Evolutionary conservation across 2,888 invertebrate species (phyloP).

Genomic region (Amblyjoppa fuscipennis): DNA sequence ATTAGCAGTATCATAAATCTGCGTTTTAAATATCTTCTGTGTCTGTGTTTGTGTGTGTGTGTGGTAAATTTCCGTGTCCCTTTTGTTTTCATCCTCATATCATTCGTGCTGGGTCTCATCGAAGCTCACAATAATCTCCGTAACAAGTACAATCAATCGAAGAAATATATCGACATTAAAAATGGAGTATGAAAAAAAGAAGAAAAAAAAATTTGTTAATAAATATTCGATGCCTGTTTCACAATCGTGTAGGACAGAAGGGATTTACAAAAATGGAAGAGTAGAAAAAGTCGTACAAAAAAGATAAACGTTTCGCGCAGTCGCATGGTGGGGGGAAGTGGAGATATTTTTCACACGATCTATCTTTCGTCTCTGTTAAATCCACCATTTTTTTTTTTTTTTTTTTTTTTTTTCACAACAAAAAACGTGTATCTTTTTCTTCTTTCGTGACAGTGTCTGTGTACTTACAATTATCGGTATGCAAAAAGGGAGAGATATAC

Average conservation of each 20-base stretch:
- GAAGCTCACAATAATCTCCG: conserved; percentile 41
- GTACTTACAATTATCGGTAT: conserved; percentile 24
- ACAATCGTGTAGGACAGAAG: conserved; percentile 10
- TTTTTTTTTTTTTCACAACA: not conserved
- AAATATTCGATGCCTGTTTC: conserved; percentile 57
- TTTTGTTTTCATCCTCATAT: conserved; percentile 29
- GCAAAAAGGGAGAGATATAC: not conserved
- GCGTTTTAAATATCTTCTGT: conserved; percentile 47
- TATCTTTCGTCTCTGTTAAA: conserved; percentile 34
- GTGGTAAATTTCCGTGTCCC: conserved; percentile 50
- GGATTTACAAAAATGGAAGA: conserved; percentile 68
- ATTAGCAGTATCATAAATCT: conserved; percentile 56
- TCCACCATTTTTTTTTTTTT: conserved; percentile 20
- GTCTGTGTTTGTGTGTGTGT: conserved; percentile 48
- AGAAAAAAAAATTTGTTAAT: conserved; percentile 40
- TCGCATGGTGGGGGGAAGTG: conserved; percentile 21
- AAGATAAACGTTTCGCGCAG: conserved; percentile 65
- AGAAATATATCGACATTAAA: conserved; percentile 39
- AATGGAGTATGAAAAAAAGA: conserved; percentile 12
- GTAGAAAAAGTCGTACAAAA: conserved; percentile 73
- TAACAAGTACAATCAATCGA: conserved; percentile 43
- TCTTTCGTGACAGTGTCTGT: not conserved
- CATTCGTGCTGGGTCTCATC: conserved; percentile 36
- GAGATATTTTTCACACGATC: conserved; percentile 27
- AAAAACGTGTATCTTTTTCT: not conserved